These are phyloP conservation scores for Decapterus maruadsi DNA, from an alignment of 2,797 vertebrate genomes.

Conservation along the genomic window DNA sequence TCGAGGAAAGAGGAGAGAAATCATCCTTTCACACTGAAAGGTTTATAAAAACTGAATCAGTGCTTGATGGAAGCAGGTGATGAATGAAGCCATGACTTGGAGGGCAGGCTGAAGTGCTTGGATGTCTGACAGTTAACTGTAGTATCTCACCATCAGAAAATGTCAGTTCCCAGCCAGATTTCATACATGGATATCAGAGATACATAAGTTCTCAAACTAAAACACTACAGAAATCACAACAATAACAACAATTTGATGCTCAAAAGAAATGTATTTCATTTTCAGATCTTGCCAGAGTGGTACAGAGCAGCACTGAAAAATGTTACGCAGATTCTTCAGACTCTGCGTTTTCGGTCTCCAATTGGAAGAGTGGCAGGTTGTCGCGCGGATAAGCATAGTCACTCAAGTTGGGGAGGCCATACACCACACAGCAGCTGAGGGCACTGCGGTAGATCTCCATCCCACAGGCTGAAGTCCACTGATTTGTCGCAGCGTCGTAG, in stretches of 20 bases:
- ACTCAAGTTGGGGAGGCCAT: slow-evolving; percentile 11
- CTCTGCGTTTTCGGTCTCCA: accelerated
- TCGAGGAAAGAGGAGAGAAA: slow-evolving; percentile 17
- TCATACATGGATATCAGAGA: no score
- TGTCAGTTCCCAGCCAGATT: no score
- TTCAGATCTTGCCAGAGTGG: not conserved
- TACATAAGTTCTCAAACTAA: not conserved
- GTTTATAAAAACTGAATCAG: no score
- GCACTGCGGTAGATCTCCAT: slow-evolving; percentile 87
- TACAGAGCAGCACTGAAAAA: no score
- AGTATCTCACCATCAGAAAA: no score
- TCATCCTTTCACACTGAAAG: no score
- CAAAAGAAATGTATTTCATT: slow-evolving; percentile 8
- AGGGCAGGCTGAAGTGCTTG: no score
- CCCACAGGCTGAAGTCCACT: slow-evolving; percentile 79
- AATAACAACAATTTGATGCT: slow-evolving; percentile 11
- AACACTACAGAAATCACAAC: not conserved
- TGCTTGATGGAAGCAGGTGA: no score
- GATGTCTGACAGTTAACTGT: no score
- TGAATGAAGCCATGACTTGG: no score
- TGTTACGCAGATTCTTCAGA: accelerated
- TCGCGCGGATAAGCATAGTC: not conserved
- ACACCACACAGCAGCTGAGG: slow-evolving; percentile 84
- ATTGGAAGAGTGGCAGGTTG: accelerated
- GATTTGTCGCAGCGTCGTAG: slow-evolving; percentile 76